These are phyloP conservation scores for Zaprionus africanus DNA, from an alignment of 1,140 invertebrate species.

Conservation along the genomic window DNA sequence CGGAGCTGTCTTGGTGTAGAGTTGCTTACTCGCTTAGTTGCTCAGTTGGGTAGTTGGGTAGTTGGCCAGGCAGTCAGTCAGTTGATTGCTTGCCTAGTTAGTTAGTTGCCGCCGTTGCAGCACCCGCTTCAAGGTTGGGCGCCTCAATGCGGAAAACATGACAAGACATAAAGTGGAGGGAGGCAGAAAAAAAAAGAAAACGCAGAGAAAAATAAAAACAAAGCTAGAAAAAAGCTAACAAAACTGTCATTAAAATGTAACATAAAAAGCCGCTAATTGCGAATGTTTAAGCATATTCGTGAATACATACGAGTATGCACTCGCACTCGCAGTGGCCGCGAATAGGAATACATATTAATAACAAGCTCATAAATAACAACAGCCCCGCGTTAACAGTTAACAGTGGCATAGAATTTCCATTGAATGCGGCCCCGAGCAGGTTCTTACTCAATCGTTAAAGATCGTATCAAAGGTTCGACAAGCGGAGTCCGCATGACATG, in stretches of 20 bases:
- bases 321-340: conserved; percentile 1
- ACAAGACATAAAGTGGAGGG: conserved; percentile 47
- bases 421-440: neutral
- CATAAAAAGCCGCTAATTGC: conserved; percentile 75
- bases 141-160: conserved; percentile 75
- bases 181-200: conserved; percentile 17
- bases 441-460: conserved; percentile 4
- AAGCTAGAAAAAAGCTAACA: conserved; percentile 29
- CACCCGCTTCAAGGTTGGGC: conserved; percentile 53
- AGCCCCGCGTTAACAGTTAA: conserved; percentile 12
- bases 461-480: neutral
- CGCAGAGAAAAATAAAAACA: conserved; percentile 18
- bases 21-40: conserved; percentile 13
- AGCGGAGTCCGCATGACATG: neutral
- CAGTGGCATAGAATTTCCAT: conserved; percentile 5
- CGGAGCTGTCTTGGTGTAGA: neutral
- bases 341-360: conserved; percentile 20
- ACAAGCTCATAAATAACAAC: conserved; percentile 43
- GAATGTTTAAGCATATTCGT: conserved; percentile 25
- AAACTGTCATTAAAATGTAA: conserved; percentile 75
- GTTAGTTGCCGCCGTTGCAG: conserved; percentile 42
- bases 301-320: neutral
- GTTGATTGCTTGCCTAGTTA: conserved; percentile 17
- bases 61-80: neutral
- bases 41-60: conserved; percentile 3